phyloP scores from a whole-genome alignment of 2,113 vertebrate species.

The Abramis brama region DNA sequence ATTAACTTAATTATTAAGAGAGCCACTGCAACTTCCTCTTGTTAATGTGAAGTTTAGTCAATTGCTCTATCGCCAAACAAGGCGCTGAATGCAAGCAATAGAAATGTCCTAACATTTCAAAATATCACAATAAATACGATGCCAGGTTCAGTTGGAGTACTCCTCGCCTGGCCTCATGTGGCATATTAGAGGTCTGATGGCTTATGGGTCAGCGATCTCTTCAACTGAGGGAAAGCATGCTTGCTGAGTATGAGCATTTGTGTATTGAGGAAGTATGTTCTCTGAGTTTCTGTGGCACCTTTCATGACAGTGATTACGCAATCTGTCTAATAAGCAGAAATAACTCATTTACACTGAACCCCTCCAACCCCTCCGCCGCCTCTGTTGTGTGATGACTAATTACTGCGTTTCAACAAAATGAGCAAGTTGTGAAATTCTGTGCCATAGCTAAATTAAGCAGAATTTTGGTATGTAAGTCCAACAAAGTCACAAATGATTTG shows the following conservation, averaged over 20 bases:
- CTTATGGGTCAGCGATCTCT: background rate
- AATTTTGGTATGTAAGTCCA: conserved; percentile 5
- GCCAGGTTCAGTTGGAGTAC: background rate
- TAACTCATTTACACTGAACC: conserved; percentile 51
- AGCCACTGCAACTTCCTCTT: conserved; percentile 8
- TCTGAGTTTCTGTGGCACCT: conserved; percentile 50
- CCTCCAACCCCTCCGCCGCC: background rate
- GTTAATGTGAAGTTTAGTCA: conserved; percentile 23
- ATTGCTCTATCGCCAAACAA: background rate
- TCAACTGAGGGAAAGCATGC: background rate
- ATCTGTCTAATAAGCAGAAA: conserved; percentile 69
- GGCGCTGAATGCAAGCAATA: background rate
- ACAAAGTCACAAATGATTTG: background rate
- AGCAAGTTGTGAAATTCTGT: background rate
- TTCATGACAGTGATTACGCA: conserved; percentile 62
- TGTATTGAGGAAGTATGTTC: conserved; percentile 11
- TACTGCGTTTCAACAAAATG: conserved; percentile 28
- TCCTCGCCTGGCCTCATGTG: background rate
- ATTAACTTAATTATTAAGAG: conserved; percentile 11
- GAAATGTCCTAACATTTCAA: background rate
- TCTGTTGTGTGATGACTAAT: conserved; percentile 70
- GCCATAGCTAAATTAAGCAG: background rate
- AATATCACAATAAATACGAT: background rate
- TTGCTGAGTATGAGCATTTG: conserved; percentile 14
- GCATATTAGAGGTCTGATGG: conserved; percentile 3